These are phyloP conservation scores for Dicerorhinus sumatrensis DNA, from an alignment of 2,113 vertebrate genomes.

Conservation along the genomic window DNA sequence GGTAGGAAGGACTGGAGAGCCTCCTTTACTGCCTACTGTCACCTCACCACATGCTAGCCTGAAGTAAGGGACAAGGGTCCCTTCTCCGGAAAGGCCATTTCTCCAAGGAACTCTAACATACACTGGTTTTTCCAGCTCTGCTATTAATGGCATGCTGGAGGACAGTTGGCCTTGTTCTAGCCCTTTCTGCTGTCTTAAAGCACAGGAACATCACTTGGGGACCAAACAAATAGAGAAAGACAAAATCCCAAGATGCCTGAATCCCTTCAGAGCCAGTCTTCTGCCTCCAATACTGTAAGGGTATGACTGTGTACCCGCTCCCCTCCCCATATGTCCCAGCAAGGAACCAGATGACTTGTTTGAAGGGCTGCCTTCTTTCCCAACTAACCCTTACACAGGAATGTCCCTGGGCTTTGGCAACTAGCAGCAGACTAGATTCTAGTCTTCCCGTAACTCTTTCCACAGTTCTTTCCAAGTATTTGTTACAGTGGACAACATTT, in stretches of 20 bases:
- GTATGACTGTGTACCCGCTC: fast-evolving
- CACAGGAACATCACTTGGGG: not conserved
- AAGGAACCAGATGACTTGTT: not conserved
- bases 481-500: not conserved
- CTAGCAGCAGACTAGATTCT: not conserved
- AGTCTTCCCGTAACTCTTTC: not conserved
- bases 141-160: not conserved
- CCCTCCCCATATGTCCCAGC: not conserved
- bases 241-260: not conserved
- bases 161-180: not conserved
- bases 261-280: not conserved
- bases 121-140: not conserved
- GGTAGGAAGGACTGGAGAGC: not conserved
- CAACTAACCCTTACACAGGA: not conserved
- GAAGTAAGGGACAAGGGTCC: not conserved
- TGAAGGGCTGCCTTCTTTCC: not conserved
- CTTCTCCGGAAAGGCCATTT: not conserved
- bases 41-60: not conserved
- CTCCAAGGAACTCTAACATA: not conserved
- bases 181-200: not conserved
- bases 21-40: not conserved
- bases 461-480: not conserved
- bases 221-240: not conserved
- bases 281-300: not conserved
- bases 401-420: not conserved